Evolutionary conservation across 35 echinoderm and acorn worm species (phyloP).

Genomic region (Hemicentrotus pulcherrimus): DNA sequence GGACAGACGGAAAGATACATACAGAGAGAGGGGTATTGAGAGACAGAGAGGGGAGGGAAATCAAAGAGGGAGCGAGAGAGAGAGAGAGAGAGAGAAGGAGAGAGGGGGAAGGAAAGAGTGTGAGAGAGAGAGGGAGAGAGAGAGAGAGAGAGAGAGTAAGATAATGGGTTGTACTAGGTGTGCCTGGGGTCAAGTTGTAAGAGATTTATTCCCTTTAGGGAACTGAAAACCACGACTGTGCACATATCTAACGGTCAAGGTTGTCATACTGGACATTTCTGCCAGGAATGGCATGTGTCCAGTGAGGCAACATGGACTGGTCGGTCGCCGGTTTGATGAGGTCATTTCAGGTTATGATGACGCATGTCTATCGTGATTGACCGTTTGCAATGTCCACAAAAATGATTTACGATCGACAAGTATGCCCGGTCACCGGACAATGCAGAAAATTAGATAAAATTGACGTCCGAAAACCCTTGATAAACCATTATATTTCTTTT

Average conservation of each 20-base stretch:
- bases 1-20: no score
- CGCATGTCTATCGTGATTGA: slow-evolving; percentile 5
- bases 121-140: background rate
- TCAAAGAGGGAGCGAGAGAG: background rate
- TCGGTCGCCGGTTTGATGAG: slow-evolving; percentile 25
- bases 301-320: slow-evolving; percentile 33
- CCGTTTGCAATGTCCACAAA: background rate
- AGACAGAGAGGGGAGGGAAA: no score
- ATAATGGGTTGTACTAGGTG: background rate
- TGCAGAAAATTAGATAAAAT: no score
- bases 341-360: slow-evolving; percentile 19
- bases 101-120: background rate
- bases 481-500: no score
- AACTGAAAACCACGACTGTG: background rate
- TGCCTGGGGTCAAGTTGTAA: slow-evolving; percentile 15
- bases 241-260: slow-evolving; percentile 35
- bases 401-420: slow-evolving; percentile 17
- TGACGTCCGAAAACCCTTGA: no score
- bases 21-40: no score
- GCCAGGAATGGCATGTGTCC: slow-evolving; percentile 29
- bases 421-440: background rate
- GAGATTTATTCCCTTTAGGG: slow-evolving; percentile 2
- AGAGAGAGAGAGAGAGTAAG: background rate
- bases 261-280: background rate
- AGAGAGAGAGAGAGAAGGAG: background rate